These are phyloP conservation scores for Nymphalis c-album DNA, from an alignment of 2,888 invertebrate species.

Conservation along the genomic window DNA sequence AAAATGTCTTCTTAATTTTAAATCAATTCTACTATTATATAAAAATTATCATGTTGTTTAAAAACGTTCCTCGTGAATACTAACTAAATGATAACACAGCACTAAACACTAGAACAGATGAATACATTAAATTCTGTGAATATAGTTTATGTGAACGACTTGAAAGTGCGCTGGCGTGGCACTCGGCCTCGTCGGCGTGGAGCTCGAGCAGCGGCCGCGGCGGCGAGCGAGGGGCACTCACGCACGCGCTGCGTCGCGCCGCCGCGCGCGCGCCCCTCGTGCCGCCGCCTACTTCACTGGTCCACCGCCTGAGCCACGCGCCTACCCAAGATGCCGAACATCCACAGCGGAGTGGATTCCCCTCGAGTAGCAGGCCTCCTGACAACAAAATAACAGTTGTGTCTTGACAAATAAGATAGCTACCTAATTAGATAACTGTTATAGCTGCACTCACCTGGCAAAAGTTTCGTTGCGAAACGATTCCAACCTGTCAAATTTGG, in stretches of 20 bases:
- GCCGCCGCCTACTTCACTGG: slow-evolving; percentile 88
- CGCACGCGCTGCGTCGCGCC: slow-evolving; percentile 49
- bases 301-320: slow-evolving; percentile 92
- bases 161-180: slow-evolving; percentile 88
- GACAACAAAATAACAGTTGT: slow-evolving; percentile 30
- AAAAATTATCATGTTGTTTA: not conserved
- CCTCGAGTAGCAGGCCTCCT: slow-evolving; percentile 87
- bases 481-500: slow-evolving; percentile 91
- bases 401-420: not conserved
- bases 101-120: slow-evolving; percentile 4
- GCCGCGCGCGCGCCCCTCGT: slow-evolving; percentile 51
- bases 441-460: slow-evolving; percentile 83
- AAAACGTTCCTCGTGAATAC: slow-evolving; percentile 1
- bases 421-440: not conserved
- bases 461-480: slow-evolving; percentile 89
- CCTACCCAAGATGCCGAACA: slow-evolving; percentile 93
- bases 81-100: slow-evolving; percentile 13
- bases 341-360: slow-evolving; percentile 90
- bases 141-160: slow-evolving; percentile 31
- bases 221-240: slow-evolving; percentile 50
- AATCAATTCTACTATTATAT: not conserved
- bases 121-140: slow-evolving; percentile 35
- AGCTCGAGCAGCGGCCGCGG: slow-evolving; percentile 83
- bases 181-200: slow-evolving; percentile 86
- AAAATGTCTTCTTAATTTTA: no score